Base-by-base conservation (phyloP, 1,140 invertebrate genomes). In the Amyelois transitella region DNA sequence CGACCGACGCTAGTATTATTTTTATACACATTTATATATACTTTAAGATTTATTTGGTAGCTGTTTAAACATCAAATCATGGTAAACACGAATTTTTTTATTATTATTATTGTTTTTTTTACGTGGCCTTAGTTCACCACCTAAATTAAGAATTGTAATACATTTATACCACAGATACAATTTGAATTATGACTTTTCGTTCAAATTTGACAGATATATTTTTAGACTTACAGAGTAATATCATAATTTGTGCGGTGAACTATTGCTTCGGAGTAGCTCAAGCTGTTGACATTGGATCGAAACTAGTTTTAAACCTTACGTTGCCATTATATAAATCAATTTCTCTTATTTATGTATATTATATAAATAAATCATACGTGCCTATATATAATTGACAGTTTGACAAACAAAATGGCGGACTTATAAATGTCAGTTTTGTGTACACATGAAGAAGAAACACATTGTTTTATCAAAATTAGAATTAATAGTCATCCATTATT, bases 21-120 rank as follows among this genome's bases (percentile, higher is more conserved):
- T 43, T 43, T 28, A 28, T 28, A 28, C 25, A 47, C 21, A 49
- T 45, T 25, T 21, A 43, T 55, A 20, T 48, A 18, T 49, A 50
- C 50, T 43, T 43, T 53, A 24, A 52, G 51, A 52, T 51, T 47
- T 58, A 51, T 50, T 58, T 48, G 56, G 51, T 58, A 58, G 56
- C 56, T 58, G 51, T 53, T 52, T 45, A 20, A n/a, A 22, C 45
- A 49, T 52, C 22, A 50, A 53, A 58, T 58, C 44, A 43, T 58
- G 44, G 51, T 43, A 19, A 22, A 24, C 38, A 45, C 18, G 43
- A 43, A 38, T 48, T 55, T 47, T 22, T 4, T 14, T 28, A 45
- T 24, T 19, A 32, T 55, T 28, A 24, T 28, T 28, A 28, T 28
- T 28, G 12, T 28, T 28, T 12, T 10, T 8, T 28, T 28, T 28